Evolutionary conservation across 2,113 vertebrate genomes (phyloP).

Genomic region (Jacana jacana): DNA sequence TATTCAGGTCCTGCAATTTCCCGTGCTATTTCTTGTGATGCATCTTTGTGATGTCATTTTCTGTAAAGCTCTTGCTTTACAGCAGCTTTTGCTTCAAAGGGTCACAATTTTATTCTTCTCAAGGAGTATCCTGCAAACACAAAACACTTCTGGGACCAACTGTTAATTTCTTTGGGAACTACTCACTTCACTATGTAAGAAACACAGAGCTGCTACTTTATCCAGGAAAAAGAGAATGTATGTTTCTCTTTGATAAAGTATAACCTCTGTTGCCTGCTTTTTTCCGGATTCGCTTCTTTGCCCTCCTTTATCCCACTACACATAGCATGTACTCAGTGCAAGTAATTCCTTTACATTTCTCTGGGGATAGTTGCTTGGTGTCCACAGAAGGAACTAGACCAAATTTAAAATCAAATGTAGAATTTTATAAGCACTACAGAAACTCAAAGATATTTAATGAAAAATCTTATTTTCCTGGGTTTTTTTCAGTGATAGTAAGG

Average conservation of each 20-base stretch:
- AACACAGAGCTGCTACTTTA: neutral
- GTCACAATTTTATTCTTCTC: neutral
- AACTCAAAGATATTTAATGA: neutral
- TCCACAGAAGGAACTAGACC: neutral
- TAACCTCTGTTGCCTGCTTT: neutral
- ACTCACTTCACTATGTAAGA: neutral
- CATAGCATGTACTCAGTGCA: neutral
- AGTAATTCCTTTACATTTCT: neutral
- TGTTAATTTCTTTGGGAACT: neutral
- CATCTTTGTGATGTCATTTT: neutral
- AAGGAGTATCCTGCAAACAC: neutral
- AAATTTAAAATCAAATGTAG: neutral
- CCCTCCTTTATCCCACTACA: neutral
- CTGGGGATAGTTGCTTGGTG: neutral
- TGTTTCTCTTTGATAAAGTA: neutral
- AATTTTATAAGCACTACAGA: neutral
- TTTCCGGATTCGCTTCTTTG: neutral
- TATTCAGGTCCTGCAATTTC: neutral
- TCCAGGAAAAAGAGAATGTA: neutral
- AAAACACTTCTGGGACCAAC: neutral
- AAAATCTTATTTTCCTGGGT: neutral
- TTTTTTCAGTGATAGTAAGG: neutral
- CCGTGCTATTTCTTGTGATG: neutral
- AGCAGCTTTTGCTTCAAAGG: no score
- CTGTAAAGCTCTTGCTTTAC: no score